Base-by-base conservation (phyloP, 1,140 invertebrate species). In the Calycopis cecrops region DNA sequence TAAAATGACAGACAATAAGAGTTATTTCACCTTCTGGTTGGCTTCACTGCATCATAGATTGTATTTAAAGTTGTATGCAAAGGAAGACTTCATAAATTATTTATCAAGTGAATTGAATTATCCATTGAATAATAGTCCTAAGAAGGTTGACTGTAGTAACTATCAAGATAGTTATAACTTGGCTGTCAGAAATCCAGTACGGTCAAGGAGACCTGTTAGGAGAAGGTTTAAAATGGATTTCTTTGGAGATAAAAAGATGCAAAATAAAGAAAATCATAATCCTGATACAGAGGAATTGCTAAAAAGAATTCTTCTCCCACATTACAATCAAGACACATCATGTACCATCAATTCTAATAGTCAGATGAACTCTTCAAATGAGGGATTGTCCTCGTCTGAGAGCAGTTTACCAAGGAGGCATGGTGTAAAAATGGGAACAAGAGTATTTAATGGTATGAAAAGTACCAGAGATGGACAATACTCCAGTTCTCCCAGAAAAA, bases 41-140 rank as follows among this genome's bases (percentile, higher is more conserved):
- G 92, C 92, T 9, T 94, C 93, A 3, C 74, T 94, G 17, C 93
- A 94, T 72, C 93, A 94, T 74, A 91, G 93, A 69, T 92, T 94
- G 73, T 94, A 92, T 84, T 85, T 93, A 59, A 92, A 92, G 71
- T 78, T 94, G 21, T 90, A 92, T 64, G 91, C 91, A 10, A 92
- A 94, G 73, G 90, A 92, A 34, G 92, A 91, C 33, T 93, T 92
- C 38, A 87, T 94, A 34, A 91, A 91, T 68, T 90, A 90, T 55
- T 88, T 94, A 62, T 90, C 92, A 21, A 90, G 91, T 86, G 92
- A 91, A 69, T 78, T 91, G 52, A 90, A 87, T 59, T 83, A 88
- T 44, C 87, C 89, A 4, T 53, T 89, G 21, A 74, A 74, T 62
- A 63, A 52, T 12, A 76, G 68, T 35, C 69, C 72, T 35, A 77